phyloP scores from a whole-genome alignment of 2,888 invertebrate species.

The Aspidapion aeneum region DNA sequence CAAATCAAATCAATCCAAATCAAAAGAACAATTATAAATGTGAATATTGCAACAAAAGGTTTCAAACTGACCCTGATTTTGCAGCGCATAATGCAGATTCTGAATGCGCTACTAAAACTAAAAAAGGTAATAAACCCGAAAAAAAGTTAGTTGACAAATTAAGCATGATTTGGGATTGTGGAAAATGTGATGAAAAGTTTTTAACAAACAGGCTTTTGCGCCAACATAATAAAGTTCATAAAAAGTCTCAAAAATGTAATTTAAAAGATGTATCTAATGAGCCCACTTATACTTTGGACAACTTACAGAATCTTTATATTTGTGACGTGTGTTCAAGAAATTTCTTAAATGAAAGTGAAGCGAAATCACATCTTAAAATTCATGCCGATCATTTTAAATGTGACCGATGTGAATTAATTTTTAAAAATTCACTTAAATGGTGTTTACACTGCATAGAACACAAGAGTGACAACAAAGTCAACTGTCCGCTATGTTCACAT shows the following conservation, averaged over 20 bases:
- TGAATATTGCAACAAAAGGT: not conserved
- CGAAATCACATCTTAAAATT: not conserved
- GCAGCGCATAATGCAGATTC: not conserved
- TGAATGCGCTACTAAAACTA: not conserved
- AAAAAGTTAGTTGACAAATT: not conserved
- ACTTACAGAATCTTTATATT: not conserved
- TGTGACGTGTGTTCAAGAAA: not conserved
- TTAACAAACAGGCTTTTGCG: not conserved
- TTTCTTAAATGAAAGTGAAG: not conserved
- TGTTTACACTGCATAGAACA: not conserved
- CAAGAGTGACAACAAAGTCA: not conserved
- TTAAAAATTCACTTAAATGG: not conserved
- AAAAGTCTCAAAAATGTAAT: not conserved
- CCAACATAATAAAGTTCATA: not conserved
- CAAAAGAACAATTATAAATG: not conserved
- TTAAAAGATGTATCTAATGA: not conserved
- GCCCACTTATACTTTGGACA: not conserved
- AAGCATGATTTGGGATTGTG: not conserved
- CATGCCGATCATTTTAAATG: not conserved
- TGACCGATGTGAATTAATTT: not conserved
- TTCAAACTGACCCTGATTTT: not conserved
- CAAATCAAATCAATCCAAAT: too few relatives aligned
- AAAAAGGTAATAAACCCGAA: not conserved
- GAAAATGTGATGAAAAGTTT: not conserved
- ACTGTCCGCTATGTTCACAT: not conserved